phyloP scores from a whole-genome alignment of 1,140 invertebrate genomes.

The Planococcus citri region DNA sequence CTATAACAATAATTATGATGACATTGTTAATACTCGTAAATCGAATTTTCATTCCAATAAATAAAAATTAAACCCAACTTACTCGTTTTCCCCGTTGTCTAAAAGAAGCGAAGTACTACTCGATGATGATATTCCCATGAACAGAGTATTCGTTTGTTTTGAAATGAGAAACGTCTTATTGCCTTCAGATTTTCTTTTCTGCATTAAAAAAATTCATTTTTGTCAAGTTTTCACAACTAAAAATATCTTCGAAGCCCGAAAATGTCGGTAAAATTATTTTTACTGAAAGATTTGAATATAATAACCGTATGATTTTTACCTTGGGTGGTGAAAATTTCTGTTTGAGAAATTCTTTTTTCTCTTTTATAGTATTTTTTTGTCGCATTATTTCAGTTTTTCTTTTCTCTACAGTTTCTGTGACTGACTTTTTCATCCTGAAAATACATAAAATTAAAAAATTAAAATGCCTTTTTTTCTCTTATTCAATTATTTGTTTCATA shows the following conservation, averaged over 20 bases:
- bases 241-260: too few relatives aligned
- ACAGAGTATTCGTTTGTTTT: constrained; percentile 5
- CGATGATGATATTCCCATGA: neutral
- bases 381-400: neutral
- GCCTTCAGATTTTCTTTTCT: neutral
- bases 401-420: neutral
- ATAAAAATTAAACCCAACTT: neutral
- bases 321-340: neutral
- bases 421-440: constrained; percentile 8
- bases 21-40: too few relatives aligned
- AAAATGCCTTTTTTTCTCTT: neutral
- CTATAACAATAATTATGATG: neutral
- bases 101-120: neutral
- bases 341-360: neutral
- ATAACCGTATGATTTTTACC: neutral
- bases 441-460: neutral
- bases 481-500: neutral
- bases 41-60: too few relatives aligned
- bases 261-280: too few relatives aligned
- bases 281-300: neutral
- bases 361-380: neutral
- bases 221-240: too few relatives aligned
- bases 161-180: neutral
- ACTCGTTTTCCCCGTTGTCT: neutral
- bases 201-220: too few relatives aligned